Conservation (phyloP, 2,797 vertebrate genomes). For the Perodicticus potto region DNA sequence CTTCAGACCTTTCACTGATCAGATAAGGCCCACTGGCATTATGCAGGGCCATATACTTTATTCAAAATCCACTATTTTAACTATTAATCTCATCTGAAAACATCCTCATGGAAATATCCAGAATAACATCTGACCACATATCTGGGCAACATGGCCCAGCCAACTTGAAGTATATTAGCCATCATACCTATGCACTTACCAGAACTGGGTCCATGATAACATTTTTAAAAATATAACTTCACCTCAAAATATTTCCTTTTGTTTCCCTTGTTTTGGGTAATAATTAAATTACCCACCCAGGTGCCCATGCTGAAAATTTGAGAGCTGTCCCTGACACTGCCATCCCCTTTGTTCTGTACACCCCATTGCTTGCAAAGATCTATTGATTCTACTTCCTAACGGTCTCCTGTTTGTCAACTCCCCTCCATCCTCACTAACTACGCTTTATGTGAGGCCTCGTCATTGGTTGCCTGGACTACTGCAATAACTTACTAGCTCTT, state of each 20-base stretch:
- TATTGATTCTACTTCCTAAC: constrained; percentile 42
- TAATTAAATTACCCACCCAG: not conserved
- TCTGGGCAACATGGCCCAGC: not conserved
- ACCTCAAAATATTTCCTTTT: constrained; percentile 52
- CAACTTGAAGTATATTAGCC: not conserved
- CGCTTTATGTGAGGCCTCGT: constrained; percentile 76
- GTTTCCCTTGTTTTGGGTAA: not conserved
- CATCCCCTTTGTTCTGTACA: not conserved
- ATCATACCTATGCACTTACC: not conserved
- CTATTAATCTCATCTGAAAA: not conserved
- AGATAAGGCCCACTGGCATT: not conserved
- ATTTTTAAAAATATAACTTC: not conserved
- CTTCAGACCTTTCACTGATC: not conserved
- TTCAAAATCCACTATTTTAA: not conserved
- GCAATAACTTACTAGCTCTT: constrained; percentile 77
- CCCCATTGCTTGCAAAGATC: constrained; percentile 37
- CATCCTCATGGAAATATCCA: not conserved
- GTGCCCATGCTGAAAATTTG: not conserved
- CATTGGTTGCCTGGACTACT: constrained; percentile 65
- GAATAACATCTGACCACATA: not conserved
- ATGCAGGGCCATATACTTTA: not conserved
- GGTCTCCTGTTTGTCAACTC: constrained; percentile 46
- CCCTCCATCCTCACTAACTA: constrained; percentile 40
- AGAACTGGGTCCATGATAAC: not conserved
- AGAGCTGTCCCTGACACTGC: not conserved